Conservation (phyloP, 2,797 vertebrate genomes). For the Pampus argenteus region DNA sequence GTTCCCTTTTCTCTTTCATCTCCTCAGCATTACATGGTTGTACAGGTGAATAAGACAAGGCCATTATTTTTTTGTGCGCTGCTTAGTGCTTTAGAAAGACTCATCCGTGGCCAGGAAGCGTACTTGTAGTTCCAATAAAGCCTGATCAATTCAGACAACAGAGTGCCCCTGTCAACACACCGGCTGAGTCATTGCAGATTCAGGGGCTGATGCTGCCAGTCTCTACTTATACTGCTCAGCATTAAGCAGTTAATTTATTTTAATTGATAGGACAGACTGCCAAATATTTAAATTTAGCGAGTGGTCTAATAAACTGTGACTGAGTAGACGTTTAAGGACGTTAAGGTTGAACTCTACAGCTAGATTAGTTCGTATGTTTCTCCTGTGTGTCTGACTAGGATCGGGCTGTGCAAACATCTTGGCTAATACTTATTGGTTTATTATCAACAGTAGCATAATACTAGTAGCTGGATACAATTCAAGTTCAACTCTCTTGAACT, state of each 20-base stretch:
- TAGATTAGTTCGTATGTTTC: neutral
- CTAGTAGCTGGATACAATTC: neutral
- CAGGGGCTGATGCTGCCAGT: slow-evolving; percentile 13
- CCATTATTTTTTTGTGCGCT: slow-evolving; percentile 58
- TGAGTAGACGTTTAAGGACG: neutral
- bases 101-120: slow-evolving; percentile 43
- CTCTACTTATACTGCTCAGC: slow-evolving; percentile 22
- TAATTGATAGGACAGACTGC: slow-evolving; percentile 2
- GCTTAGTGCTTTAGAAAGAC: slow-evolving; percentile 54
- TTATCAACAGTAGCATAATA: neutral
- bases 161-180: slow-evolving; percentile 28
- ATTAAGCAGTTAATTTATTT: slow-evolving; percentile 35
- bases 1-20: slow-evolving; percentile 16
- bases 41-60: slow-evolving; percentile 37
- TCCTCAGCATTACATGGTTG: slow-evolving; percentile 20
- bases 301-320: slow-evolving; percentile 13
- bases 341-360: neutral
- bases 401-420: slow-evolving; percentile 7
- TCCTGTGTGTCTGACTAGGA: too few relatives aligned
- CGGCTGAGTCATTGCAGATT: slow-evolving; percentile 43
- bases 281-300: slow-evolving; percentile 13
- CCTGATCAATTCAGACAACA: slow-evolving; percentile 55
- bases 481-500: neutral
- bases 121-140: slow-evolving; percentile 46
- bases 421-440: slow-evolving; percentile 37